These are phyloP conservation scores for Erpornis zantholeuca DNA, from an alignment of 2,113 vertebrate genomes.

Conservation along the genomic window DNA sequence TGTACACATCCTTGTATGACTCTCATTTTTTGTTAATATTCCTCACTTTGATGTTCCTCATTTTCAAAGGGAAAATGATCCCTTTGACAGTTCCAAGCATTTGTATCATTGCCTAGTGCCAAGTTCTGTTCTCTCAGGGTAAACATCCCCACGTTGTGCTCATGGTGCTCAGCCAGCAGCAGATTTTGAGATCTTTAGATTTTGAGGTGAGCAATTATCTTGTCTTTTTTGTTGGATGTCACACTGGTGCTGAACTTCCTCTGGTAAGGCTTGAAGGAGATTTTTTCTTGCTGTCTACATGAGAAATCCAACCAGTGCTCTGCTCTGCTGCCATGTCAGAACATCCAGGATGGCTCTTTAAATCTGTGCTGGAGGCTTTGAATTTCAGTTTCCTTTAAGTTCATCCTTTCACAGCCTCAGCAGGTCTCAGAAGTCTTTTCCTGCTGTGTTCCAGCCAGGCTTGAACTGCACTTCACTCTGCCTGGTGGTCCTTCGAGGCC, in stretches of 20 bases:
- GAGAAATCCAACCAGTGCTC: neutral
- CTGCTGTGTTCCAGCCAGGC: neutral
- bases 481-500: neutral
- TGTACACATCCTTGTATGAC: neutral
- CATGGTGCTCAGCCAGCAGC: neutral
- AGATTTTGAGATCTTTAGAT: neutral
- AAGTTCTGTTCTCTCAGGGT: neutral
- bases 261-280: neutral
- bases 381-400: neutral
- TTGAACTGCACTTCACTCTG: neutral
- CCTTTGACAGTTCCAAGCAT: neutral
- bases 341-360: neutral
- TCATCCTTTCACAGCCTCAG: neutral
- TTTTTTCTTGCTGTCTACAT: neutral
- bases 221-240: neutral
- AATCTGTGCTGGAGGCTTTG: neutral
- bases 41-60: neutral
- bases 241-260: neutral
- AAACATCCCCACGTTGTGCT: neutral
- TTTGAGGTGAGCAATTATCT: slow-evolving; percentile 13
- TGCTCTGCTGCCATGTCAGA: neutral
- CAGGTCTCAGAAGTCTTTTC: neutral
- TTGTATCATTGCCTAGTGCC: neutral
- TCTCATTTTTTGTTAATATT: neutral
- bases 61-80: neutral